phyloP scores from a whole-genome alignment of 2,797 vertebrate species.

The Phataginus tetradactyla region DNA sequence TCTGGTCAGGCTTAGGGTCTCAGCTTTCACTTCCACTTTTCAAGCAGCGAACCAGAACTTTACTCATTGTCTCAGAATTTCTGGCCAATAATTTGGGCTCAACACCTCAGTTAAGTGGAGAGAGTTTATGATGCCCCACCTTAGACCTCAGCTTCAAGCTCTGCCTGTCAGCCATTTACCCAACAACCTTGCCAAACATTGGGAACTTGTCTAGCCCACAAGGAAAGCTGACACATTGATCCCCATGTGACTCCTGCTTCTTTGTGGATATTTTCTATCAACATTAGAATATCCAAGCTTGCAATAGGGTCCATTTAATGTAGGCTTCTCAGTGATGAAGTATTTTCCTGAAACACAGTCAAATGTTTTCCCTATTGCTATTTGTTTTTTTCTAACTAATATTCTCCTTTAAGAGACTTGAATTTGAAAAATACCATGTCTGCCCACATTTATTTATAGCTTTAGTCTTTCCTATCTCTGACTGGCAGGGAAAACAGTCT shows the following conservation, averaged over 20 bases:
- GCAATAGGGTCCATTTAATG: not conserved
- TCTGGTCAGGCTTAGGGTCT: not conserved
- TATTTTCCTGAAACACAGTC: not conserved
- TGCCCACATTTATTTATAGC: constrained; percentile 43
- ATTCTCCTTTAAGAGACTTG: constrained; percentile 47
- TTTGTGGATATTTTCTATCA: not conserved
- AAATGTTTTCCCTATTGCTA: not conserved
- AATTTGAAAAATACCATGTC: not conserved
- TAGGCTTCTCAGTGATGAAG: not conserved
- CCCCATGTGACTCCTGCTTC: not conserved
- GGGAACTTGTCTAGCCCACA: not conserved
- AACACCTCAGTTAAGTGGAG: not conserved
- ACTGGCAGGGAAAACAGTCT: constrained; percentile 70
- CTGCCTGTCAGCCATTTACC: not conserved
- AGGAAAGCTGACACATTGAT: not conserved
- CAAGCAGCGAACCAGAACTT: not conserved
- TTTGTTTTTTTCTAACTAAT: not conserved
- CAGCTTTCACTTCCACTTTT: not conserved
- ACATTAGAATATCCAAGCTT: not conserved
- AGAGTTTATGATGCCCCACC: not conserved
- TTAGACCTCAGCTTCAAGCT: not conserved
- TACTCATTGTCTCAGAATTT: not conserved
- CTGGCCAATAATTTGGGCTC: not conserved
- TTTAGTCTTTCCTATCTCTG: constrained; percentile 58
- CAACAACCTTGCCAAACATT: not conserved